A percentile compares a stretch with the other conserved stretches of the same genome.
Conservation (phyloP, 2,797 vertebrate species). For the Sebastes matsubarae region DNA sequence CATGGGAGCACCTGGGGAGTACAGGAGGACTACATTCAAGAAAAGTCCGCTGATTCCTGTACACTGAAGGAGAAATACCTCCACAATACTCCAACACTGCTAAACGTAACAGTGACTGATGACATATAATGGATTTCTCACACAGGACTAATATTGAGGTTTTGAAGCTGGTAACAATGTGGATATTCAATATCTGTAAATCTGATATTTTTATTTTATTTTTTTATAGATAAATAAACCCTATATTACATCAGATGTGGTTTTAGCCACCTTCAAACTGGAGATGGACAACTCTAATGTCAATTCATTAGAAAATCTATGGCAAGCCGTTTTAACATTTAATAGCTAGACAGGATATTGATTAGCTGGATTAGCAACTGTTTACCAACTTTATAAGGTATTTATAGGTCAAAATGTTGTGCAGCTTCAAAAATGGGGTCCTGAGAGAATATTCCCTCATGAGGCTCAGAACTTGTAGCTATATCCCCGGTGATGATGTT, state of each 20-base stretch:
- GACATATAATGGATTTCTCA: background rate
- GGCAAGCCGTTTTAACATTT: too few species aligned
- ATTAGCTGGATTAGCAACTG: background rate
- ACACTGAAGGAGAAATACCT: background rate
- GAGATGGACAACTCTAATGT: too few species aligned
- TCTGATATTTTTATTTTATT: too few species aligned
- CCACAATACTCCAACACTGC: background rate
- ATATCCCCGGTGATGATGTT: too few species aligned
- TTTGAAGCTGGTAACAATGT: background rate
- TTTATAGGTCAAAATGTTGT: background rate
- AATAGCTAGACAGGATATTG: too few species aligned
- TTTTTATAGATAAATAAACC: background rate
- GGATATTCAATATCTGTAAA: background rate
- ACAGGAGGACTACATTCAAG: background rate
- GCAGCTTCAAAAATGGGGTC: background rate
- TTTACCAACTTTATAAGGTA: background rate
- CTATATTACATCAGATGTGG: background rate
- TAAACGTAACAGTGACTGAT: background rate
- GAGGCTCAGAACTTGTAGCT: background rate
- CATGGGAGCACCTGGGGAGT: slow-evolving; percentile 81
- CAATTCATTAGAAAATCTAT: too few species aligned
- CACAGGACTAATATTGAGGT: background rate
- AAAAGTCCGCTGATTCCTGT: background rate
- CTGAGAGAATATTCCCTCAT: background rate
- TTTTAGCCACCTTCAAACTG: background rate